Base-by-base conservation (phyloP, 2,888 invertebrate species). In the Drosophila meridionalis region DNA sequence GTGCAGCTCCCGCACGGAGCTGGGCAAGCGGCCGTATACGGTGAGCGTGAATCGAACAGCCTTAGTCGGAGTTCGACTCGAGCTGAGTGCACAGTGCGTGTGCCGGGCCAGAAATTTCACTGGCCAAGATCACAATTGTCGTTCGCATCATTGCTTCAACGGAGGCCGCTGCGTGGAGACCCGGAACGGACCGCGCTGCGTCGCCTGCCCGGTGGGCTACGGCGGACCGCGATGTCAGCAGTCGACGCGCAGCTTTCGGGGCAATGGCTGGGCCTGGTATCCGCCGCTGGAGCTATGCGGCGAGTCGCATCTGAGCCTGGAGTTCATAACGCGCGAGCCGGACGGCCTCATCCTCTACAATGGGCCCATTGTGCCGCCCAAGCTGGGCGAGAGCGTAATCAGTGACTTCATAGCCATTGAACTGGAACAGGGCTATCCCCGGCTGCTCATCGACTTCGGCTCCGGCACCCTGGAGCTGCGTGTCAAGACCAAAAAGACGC, bases 241-340 rank as follows among this genome's bases (percentile, higher is more conserved):
- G 94, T 98, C 98, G 9, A 97, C 98, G 0, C 95, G 99, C 83
- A 97, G 98, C 91, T 99, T 99, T 94, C 95, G 96, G 72, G 98
- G 98, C 36, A 97, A 96, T 78, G 99, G 99, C 12, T 99, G 98
- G 97, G 99, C 99, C 8, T 99, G 99, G 98, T 99, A 98, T 94
- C 97, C 98, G 3, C 96, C 99, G 0, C 94, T 99, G 65, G 97
- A 98, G 92, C 97, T 98, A 95, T 99, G 99, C 93, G 97, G 98
- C 87, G 96, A 96, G 81, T 98, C 98, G 42, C 98, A 98, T 93
- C 94, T 99, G 77, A 98, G 98, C 91, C 95, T 99, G 73, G 99
- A 99, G 94, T 99, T 99, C 91, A 96, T 98, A 78, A 99, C 99
- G 0, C 95, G 96, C 83, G 96, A 96, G 93, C 95, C 97, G 0